Evolutionary conservation across 2,888 invertebrate genomes (phyloP).

Genomic region (Ectemnius cavifrons): DNA sequence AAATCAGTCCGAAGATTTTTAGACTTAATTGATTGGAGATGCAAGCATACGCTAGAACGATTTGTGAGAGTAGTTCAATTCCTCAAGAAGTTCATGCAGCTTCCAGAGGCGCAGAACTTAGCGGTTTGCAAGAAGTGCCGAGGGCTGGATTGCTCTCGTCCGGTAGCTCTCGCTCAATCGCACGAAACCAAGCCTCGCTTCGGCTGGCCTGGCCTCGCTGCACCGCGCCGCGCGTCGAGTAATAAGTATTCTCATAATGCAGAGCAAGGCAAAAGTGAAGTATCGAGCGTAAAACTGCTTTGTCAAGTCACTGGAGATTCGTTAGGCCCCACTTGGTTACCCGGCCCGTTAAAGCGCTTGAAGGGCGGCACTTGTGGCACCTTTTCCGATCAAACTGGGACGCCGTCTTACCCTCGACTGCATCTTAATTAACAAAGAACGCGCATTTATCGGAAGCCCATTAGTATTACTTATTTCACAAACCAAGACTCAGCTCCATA

Average conservation of each 20-base stretch:
- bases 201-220: not conserved
- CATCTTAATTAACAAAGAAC: constrained; percentile 12
- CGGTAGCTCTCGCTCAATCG: constrained; percentile 34
- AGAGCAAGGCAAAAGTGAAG: constrained; percentile 47
- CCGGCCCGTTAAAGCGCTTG: constrained; percentile 43
- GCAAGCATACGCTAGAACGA: too few species aligned
- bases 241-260: constrained; percentile 49
- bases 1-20: too few species aligned
- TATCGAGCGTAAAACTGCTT: constrained; percentile 58
- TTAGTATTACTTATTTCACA: too few species aligned
- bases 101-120: constrained; percentile 17
- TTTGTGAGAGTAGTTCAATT: too few species aligned
- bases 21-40: too few species aligned
- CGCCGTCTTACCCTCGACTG: not conserved
- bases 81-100: not conserved
- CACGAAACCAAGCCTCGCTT: constrained; percentile 23
- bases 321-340: constrained; percentile 53
- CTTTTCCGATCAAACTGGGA: not conserved
- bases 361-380: constrained; percentile 24
- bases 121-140: constrained; percentile 36
- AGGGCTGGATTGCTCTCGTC: constrained; percentile 39
- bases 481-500: too few species aligned
- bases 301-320: constrained; percentile 57
- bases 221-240: constrained; percentile 8
- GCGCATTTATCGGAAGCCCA: too few species aligned